Base-by-base conservation (phyloP, 2,888 invertebrate genomes). In the Orthosia gracilis region DNA sequence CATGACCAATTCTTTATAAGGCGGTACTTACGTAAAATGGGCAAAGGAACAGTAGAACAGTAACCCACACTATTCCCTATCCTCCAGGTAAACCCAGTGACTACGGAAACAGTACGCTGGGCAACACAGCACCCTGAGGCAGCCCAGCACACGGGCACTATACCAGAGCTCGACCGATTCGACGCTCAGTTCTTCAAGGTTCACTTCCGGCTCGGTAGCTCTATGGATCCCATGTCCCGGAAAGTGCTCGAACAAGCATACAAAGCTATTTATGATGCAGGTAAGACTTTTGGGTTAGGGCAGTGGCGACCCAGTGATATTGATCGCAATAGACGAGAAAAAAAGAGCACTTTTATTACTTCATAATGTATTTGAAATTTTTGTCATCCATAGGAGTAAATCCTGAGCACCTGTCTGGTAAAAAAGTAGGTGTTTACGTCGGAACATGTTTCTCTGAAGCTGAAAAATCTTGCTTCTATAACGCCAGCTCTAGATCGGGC, bases 111-210 rank as follows among this genome's bases (percentile, higher is more conserved):
- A 40, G 40, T 40, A 40, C 40, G 40, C 9, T 40, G 40, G 40
- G 40, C 9, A 40, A 9, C 40, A 40, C 40, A 40, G 40, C 40
- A 40, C 40, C 40, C 40, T 40, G 40, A 40, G 40, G 40, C 9
- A 40, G 40, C 40, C 40, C 40, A 40, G 9, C 40, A 40, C 40
- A 40, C 40, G 9, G 40, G 40, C 97, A 88, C 40, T 40, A 89
- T 98, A 0, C 95, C 96, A 5, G 95, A 96, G 7, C 90, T 98
- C 9, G 92, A 94, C 13, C 97, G 97, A 77, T 98, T 98, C 85
- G 98, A 98, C 89, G 97, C 97, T 0, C 97, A 97, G 18, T 98
- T 98, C 90, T 98, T 98, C 87, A 97, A 97, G 45, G 97, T 98
- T 9, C 97, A 97, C 40, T 40, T 40, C 40, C 40, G 40, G 40